Percentiles rank a stretch among this genome's conserved stretches.
phyloP scores from a whole-genome alignment of 1,140 invertebrate species.

The Rhyzopertha dominica region DNA sequence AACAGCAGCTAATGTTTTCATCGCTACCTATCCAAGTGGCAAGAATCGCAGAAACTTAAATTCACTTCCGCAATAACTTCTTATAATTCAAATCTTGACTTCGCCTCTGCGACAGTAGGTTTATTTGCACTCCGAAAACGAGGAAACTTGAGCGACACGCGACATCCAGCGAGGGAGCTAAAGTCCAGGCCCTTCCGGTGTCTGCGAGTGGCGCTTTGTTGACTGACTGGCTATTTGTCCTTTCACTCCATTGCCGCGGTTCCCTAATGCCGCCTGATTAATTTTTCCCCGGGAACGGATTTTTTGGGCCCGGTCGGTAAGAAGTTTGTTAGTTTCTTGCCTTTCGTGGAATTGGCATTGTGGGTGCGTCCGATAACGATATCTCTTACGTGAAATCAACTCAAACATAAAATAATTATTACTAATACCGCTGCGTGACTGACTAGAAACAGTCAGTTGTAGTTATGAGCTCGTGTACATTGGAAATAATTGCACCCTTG shows the following conservation, averaged over 20 bases:
- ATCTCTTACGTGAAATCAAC: background rate
- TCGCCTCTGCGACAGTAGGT: too few relatives aligned
- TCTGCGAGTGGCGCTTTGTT: constrained; percentile 27
- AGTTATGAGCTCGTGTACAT: constrained; percentile 2
- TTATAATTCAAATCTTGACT: too few relatives aligned
- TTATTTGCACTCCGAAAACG: background rate
- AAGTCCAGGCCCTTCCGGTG: constrained; percentile 25
- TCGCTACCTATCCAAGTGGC: too few relatives aligned
- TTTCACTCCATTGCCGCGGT: constrained; percentile 17
- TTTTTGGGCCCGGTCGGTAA: constrained; percentile 4
- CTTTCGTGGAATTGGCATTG: background rate
- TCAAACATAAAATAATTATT: constrained; percentile 1
- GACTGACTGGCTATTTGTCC: constrained; percentile 32
- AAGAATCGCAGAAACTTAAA: too few relatives aligned
- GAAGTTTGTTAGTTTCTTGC: background rate
- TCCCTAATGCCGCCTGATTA: constrained; percentile 25
- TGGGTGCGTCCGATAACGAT: background rate
- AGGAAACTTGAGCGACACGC: too few relatives aligned
- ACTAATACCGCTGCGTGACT: background rate
- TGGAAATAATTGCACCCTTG: constrained; percentile 3
- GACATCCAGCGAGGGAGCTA: too few relatives aligned
- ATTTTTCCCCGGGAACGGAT: constrained; percentile 19
- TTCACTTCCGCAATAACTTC: too few relatives aligned
- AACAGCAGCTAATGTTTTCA: too few relatives aligned
- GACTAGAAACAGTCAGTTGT: too few relatives aligned